These are phyloP conservation scores for Aspidiotus destructor DNA, from an alignment of 2,888 invertebrate species.

Conservation along the genomic window DNA sequence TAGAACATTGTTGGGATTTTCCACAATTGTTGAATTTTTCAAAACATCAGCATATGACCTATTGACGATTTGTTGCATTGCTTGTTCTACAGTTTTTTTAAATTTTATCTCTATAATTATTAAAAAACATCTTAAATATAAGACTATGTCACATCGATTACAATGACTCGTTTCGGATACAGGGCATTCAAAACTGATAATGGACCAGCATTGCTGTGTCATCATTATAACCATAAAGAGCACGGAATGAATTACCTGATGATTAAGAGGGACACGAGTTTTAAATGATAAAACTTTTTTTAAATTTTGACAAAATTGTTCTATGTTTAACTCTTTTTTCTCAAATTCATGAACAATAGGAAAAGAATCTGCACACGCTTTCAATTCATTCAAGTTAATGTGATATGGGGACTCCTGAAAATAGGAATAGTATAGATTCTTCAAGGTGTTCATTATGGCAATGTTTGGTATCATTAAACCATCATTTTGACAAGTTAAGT, in stretches of 20 bases:
- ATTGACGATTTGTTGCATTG: not conserved
- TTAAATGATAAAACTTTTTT: not conserved
- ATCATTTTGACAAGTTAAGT: not conserved
- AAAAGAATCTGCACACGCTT: not conserved
- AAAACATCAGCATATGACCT: not conserved
- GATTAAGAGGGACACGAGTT: not conserved
- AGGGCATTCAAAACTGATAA: not conserved
- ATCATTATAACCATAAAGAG: not conserved
- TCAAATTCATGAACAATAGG: not conserved
- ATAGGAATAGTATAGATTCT: not conserved
- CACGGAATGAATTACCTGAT: not conserved
- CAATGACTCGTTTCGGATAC: not conserved
- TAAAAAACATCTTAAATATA: not conserved
- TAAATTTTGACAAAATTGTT: not conserved
- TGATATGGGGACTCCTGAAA: not conserved
- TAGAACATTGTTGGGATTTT: not conserved
- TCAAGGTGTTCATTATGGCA: not conserved
- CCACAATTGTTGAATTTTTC: not conserved
- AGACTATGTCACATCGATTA: not conserved
- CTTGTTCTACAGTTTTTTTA: not conserved
- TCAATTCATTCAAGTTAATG: not conserved
- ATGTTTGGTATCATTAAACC: constrained; percentile 1
- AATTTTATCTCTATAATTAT: not conserved
- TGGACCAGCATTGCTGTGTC: not conserved
- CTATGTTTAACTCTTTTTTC: not conserved